These are phyloP conservation scores for Listrodromus nycthemerus DNA, from an alignment of 2,888 invertebrate species.

Conservation along the genomic window DNA sequence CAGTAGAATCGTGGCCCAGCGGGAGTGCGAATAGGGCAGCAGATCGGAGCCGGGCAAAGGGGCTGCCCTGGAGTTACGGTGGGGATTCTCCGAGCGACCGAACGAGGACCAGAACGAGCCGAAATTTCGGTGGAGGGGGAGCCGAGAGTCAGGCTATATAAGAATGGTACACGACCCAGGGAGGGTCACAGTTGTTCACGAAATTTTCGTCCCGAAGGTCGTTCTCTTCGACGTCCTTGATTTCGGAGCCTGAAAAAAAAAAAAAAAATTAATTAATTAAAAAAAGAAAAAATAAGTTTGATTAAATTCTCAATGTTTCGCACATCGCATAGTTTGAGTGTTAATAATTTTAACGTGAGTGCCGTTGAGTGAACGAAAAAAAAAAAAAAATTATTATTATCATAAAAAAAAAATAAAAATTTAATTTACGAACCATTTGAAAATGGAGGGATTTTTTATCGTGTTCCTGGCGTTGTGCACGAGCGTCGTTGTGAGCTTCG, in stretches of 20 bases:
- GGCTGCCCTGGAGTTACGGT: slow-evolving; percentile 40
- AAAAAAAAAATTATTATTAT: background rate
- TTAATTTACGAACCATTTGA: slow-evolving; percentile 15
- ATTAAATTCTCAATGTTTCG: too few species aligned
- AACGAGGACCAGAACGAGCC: slow-evolving; percentile 60
- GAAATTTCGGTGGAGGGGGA: slow-evolving; percentile 61
- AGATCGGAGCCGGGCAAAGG: slow-evolving; percentile 36
- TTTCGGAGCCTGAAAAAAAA: background rate
- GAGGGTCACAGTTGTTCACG: slow-evolving; percentile 82
- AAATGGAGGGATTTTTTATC: slow-evolving; percentile 72
- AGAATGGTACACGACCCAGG: slow-evolving; percentile 77
- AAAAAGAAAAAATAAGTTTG: too few species aligned
- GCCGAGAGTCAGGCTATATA: slow-evolving; percentile 78
- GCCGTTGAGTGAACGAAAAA: slow-evolving; percentile 1
- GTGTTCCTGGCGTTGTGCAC: slow-evolving; percentile 72
- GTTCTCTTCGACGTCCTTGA: slow-evolving; percentile 28
- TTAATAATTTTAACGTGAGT: too few species aligned
- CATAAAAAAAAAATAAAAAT: slow-evolving; percentile 25
- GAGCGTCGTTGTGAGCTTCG: slow-evolving; percentile 75
- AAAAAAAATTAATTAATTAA: background rate
- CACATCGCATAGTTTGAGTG: too few species aligned
- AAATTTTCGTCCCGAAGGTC: slow-evolving; percentile 74
- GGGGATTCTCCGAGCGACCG: slow-evolving; percentile 66
- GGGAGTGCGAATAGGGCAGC: background rate
- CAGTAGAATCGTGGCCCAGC: too few species aligned